Evolutionary conservation across 1,140 invertebrate genomes (phyloP).

Genomic region (Archivesica marissinica): DNA sequence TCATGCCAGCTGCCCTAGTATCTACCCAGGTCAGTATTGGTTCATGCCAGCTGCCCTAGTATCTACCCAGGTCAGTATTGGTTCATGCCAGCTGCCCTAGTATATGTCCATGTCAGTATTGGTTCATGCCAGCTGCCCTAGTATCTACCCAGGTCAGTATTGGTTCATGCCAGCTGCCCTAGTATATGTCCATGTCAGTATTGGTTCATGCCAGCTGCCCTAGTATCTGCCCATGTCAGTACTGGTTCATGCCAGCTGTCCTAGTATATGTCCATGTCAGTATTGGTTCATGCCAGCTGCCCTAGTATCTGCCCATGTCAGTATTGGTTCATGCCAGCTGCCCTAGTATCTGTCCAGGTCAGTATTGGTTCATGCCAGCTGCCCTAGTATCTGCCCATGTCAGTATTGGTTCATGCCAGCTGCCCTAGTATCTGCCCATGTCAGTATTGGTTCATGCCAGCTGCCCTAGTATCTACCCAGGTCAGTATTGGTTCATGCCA

Average conservation of each 20-base stretch:
- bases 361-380: background rate
- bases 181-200: background rate
- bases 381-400: background rate
- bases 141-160: background rate
- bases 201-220: background rate
- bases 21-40: background rate
- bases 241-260: background rate
- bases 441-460: background rate
- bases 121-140: background rate
- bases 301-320: background rate
- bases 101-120: background rate
- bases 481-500: constrained; percentile 4
- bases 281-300: background rate
- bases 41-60: background rate
- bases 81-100: background rate
- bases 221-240: background rate
- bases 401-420: background rate
- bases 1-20: background rate
- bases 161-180: background rate
- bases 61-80: background rate
- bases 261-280: background rate
- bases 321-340: background rate
- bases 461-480: background rate
- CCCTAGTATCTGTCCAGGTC: background rate
- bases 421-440: background rate